Conservation (phyloP, 2,888 invertebrate genomes). For the Ypsolopha sequella region DNA sequence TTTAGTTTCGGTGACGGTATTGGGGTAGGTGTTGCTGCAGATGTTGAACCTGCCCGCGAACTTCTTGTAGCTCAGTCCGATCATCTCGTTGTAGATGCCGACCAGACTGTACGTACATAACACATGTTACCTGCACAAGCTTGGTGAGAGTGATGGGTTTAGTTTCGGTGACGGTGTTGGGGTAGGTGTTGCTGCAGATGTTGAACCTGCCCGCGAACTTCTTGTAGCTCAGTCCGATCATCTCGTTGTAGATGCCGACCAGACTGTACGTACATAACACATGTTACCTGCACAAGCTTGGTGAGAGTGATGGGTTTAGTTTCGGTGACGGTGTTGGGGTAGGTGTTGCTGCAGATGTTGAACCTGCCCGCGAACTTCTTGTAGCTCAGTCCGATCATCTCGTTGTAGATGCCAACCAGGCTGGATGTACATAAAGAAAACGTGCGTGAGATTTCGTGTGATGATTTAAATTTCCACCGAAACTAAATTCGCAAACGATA, state of each 20-base stretch:
- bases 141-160: slow-evolving; percentile 80
- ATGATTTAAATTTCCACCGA: no score
- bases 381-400: slow-evolving; percentile 71
- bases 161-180: slow-evolving; percentile 76
- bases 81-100: slow-evolving; percentile 72
- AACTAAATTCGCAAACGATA: no score
- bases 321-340: slow-evolving; percentile 78
- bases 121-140: no score
- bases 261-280: no score
- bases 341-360: slow-evolving; percentile 81
- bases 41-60: slow-evolving; percentile 71
- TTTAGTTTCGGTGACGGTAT: slow-evolving; percentile 76
- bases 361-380: slow-evolving; percentile 68
- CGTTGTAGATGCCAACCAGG: slow-evolving; percentile 73
- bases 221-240: slow-evolving; percentile 71
- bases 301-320: slow-evolving; percentile 80
- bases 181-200: slow-evolving; percentile 83
- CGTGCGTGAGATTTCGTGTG: no score
- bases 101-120: no score
- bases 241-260: slow-evolving; percentile 73
- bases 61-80: slow-evolving; percentile 70
- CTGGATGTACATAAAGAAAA: no score
- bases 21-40: slow-evolving; percentile 83
- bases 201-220: slow-evolving; percentile 68
- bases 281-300: slow-evolving; percentile 81